phyloP scores from a whole-genome alignment of 2,888 invertebrate genomes.

The Bellardia pandia region DNA sequence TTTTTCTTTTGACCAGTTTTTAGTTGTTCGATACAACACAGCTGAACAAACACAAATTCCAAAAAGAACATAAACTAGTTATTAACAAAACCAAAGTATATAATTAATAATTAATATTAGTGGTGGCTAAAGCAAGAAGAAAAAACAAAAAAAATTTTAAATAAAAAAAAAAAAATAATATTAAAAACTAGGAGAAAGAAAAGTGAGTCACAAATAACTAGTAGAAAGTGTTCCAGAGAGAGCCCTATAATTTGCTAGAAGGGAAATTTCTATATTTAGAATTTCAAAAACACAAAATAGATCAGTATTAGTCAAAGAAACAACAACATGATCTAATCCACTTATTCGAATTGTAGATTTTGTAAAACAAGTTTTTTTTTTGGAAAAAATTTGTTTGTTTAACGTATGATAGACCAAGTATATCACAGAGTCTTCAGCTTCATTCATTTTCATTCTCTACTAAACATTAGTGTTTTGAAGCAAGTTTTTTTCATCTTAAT shows the following conservation, averaged over 20 bases:
- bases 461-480: no score
- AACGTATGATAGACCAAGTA: no score
- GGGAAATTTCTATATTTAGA: neutral
- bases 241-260: neutral
- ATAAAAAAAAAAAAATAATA: neutral
- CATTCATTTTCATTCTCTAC: no score
- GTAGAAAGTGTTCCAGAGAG: neutral
- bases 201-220: neutral
- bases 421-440: neutral
- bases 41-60: neutral
- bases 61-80: slow-evolving; percentile 17
- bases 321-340: no score
- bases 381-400: no score
- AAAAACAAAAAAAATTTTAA: neutral
- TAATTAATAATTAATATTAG: slow-evolving; percentile 9
- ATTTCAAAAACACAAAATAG: neutral
- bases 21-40: neutral
- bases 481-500: neutral
- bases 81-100: slow-evolving; percentile 7
- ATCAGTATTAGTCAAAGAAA: no score
- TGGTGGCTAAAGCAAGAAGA: neutral
- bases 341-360: no score
- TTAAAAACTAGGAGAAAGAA: neutral
- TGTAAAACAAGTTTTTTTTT: no score
- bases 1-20: slow-evolving; percentile 21